Percentiles rank a stretch among this genome's conserved stretches.
Conservation (phyloP, 2,113 vertebrate genomes). For the Cebidichthys violaceus region DNA sequence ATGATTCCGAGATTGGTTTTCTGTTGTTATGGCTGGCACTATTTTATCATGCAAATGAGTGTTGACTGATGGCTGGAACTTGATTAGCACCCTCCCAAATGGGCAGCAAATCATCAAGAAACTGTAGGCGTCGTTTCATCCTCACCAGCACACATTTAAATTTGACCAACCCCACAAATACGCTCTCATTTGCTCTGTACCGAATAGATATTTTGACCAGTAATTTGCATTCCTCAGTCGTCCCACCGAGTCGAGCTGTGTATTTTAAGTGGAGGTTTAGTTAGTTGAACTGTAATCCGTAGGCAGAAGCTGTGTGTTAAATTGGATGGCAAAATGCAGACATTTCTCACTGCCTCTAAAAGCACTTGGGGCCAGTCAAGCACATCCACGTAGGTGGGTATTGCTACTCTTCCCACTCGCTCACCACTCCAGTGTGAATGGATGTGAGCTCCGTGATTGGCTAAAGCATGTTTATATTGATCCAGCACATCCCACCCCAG, state of each 20-base stretch:
- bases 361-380: constrained; percentile 62
- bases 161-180: constrained; percentile 21
- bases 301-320: constrained; percentile 44
- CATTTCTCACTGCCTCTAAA: constrained; percentile 65
- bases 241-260: constrained; percentile 26
- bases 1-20: constrained; percentile 78
- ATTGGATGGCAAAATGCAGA: constrained; percentile 61
- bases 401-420: constrained; percentile 52
- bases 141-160: constrained; percentile 34
- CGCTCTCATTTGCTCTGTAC: constrained; percentile 12
- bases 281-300: constrained; percentile 51
- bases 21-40: constrained; percentile 68
- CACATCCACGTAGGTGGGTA: constrained; percentile 62
- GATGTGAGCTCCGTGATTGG: constrained; percentile 61
- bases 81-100: constrained; percentile 77
- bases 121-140: constrained; percentile 37
- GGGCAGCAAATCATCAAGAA: constrained; percentile 71
- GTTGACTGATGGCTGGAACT: constrained; percentile 71
- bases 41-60: constrained; percentile 81
- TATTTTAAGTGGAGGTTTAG: constrained; percentile 46
- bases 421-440: constrained; percentile 55
- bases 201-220: constrained; percentile 15
- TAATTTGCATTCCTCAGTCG: constrained; percentile 38
- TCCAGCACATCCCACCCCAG: constrained; percentile 68
- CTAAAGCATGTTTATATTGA: constrained; percentile 63